phyloP scores from a whole-genome alignment of 2,113 vertebrate species.

The Eulacestoma nigropectus region DNA sequence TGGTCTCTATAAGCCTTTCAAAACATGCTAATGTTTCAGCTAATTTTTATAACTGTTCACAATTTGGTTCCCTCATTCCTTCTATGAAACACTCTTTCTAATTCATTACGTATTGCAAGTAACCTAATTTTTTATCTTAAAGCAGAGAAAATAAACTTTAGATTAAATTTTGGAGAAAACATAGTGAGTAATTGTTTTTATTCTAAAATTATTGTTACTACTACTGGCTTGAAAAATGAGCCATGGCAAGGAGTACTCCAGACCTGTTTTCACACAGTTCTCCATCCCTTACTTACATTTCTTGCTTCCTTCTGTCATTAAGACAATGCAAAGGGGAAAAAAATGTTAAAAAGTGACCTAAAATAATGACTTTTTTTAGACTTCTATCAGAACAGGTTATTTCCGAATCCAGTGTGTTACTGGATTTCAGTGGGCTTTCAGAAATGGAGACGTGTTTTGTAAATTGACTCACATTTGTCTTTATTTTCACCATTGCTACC shows the following conservation, averaged over 20 bases:
- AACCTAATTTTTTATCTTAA: not conserved
- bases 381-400: not conserved
- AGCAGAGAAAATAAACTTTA: not conserved
- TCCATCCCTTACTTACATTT: rapidly evolving
- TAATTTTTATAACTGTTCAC: not conserved
- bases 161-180: not conserved
- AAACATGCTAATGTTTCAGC: not conserved
- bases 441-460: not conserved
- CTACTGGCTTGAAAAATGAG: not conserved
- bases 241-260: not conserved
- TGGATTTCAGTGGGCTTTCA: not conserved
- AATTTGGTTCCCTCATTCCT: not conserved
- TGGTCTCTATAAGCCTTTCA: not conserved
- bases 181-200: not conserved
- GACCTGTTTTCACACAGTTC: not conserved
- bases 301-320: not conserved
- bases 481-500: not conserved
- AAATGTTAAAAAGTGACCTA: not conserved
- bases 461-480: not conserved
- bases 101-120: not conserved
- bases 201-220: not conserved
- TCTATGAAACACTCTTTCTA: not conserved
- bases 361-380: not conserved
- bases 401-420: not conserved
- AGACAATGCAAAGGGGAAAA: not conserved